Base-by-base conservation (phyloP, 2,888 invertebrate genomes). In the Leptinotarsa tumamoca region DNA sequence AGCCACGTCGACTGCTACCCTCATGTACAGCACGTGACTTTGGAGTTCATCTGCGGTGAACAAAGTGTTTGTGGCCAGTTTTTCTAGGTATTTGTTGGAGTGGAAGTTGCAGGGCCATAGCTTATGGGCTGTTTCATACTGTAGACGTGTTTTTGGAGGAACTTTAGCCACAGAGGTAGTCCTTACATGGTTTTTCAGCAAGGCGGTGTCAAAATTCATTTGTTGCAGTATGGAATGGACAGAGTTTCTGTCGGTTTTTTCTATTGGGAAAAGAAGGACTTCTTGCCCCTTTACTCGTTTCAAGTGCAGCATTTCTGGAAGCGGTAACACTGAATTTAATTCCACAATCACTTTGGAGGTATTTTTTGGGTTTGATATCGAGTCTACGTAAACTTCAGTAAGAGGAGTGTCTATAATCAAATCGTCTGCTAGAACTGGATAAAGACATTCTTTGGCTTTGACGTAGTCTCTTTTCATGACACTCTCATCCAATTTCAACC, bases 41-140 rank as follows among this genome's bases (percentile, higher is more conserved):
- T 85, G 77, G 0, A 92, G 82, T 79, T 95, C 92, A 0, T 86
- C 80, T 0, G 80, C 75, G n/a, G 80, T 76, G 78, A 96, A 96
- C 76, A 93, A 90, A 1, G 88, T 89, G 18, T 92, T 93, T 15
- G 91, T 90, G 3, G 92, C 87, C 15, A 95, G 84, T 67, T 90
- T 91, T 85, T 96, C 96, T n/a, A 94, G 84, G 78, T 92, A 91
- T 77, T 92, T 91, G 84, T 96, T 93, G 0, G 94, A 94, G 88
- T 96, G 96, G 85, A 96, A 97, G 85, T 95, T 95, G 72, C 94
- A 92, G 0, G 96, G 94, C 97, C 97, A 97, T 63, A 91, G 86
- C 71, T 89, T 88, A 17, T 90, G 90, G 5, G 91, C 91, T 79
- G 89, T 88, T 0, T 90, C 89, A 83, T 93, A 94, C 84, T 97